Conservation (phyloP, 1,140 invertebrate genomes). For the Brachionus plicatilis region DNA sequence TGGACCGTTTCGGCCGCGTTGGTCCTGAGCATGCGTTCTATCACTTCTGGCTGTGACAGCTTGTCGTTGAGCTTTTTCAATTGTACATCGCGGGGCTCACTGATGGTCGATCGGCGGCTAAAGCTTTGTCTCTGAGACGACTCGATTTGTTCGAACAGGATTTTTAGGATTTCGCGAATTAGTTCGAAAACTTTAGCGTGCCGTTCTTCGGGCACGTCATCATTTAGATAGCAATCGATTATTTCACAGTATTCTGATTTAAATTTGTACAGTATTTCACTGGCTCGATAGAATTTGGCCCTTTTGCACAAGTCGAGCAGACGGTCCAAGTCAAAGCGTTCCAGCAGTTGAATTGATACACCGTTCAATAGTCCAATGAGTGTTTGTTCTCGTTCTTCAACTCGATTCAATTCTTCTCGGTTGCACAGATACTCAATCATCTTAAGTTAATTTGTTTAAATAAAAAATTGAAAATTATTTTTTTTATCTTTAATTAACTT, state of each 20-base stretch:
- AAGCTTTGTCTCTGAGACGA: not conserved
- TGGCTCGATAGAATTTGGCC: conserved; percentile 65
- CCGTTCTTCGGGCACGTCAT: conserved; percentile 44
- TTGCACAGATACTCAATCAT: conserved; percentile 39
- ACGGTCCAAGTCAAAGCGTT: conserved; percentile 59
- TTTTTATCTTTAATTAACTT: too few relatives aligned
- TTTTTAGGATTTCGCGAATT: not conserved
- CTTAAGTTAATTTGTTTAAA: conserved; percentile 47
- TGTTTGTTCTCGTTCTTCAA: conserved; percentile 72
- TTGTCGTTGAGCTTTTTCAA: conserved; percentile 34
- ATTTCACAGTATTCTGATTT: conserved; percentile 60
- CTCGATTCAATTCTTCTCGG: conserved; percentile 57
- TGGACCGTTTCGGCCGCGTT: conserved; percentile 12
- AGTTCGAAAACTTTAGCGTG: conserved; percentile 17
- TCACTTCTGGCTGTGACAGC: not conserved
- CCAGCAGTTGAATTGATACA: conserved; percentile 59
- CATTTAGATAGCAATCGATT: conserved; percentile 61
- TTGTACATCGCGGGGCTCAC: conserved; percentile 11
- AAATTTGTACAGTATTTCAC: conserved; percentile 62
- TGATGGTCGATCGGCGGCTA: not conserved
- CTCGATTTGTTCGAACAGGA: conserved; percentile 41
- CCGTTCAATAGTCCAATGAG: conserved; percentile 60
- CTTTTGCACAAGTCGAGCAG: conserved; percentile 62
- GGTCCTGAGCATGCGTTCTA: not conserved
- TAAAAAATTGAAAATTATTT: not conserved